A percentile compares a stretch with the other conserved stretches of the same genome.
Conservation (phyloP, 2,888 invertebrate genomes). For the Archips xylosteana region DNA sequence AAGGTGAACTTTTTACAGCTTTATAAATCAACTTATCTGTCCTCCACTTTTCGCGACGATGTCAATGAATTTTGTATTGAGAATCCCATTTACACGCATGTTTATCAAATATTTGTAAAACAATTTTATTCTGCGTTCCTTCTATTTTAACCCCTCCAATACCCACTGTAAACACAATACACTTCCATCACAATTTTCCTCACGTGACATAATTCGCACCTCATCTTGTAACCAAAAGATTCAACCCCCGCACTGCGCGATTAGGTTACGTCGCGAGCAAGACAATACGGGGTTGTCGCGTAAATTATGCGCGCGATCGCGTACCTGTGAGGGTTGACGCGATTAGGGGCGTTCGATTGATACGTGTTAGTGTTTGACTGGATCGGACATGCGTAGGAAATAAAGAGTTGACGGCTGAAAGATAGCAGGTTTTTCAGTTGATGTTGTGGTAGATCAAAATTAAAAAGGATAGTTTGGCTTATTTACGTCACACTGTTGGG, state of each 20-base stretch:
- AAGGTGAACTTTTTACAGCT: too few species aligned
- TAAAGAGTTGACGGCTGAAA: not conserved
- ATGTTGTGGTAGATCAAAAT: too few species aligned
- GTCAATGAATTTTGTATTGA: too few species aligned
- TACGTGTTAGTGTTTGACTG: slow-evolving; percentile 11
- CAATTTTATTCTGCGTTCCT: not conserved
- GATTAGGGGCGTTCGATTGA: slow-evolving; percentile 34
- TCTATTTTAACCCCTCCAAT: not conserved
- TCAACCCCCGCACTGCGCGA: slow-evolving; percentile 44
- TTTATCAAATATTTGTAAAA: too few species aligned
- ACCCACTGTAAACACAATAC: not conserved
- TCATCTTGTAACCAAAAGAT: slow-evolving; percentile 15
- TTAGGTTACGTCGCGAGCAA: slow-evolving; percentile 58
- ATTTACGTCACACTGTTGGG: too few species aligned
- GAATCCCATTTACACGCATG: too few species aligned
- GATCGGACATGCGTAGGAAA: not conserved
- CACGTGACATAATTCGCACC: not conserved
- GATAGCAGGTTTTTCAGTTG: too few species aligned
- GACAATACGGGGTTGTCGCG: slow-evolving; percentile 59
- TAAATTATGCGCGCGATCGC: slow-evolving; percentile 54
- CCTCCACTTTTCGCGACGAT: too few species aligned
- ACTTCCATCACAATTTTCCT: not conserved
- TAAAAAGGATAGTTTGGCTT: too few species aligned
- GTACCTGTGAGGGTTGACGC: slow-evolving; percentile 40
- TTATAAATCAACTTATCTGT: too few species aligned